Percentiles rank a stretch among this genome's conserved stretches.
Evolutionary conservation across 2,113 vertebrate species (phyloP).

Genomic region (Delphinus delphis): DNA sequence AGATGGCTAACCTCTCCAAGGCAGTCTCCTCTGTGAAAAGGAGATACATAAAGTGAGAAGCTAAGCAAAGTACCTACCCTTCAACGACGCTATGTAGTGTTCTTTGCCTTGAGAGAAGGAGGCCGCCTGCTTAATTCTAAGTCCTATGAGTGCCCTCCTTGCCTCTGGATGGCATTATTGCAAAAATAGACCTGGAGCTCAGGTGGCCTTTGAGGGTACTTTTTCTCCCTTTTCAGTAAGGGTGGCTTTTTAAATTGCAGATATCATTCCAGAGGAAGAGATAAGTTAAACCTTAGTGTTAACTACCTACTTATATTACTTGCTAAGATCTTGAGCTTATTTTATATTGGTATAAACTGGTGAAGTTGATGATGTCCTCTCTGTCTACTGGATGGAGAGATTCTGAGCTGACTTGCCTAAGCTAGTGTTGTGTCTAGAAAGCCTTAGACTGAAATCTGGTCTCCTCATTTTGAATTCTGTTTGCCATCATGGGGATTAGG

Average conservation of each 20-base stretch:
- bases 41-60: background rate
- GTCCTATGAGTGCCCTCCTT: background rate
- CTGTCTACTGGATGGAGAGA: background rate
- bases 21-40: background rate
- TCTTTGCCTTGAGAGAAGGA: background rate
- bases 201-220: background rate
- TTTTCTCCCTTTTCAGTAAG: background rate
- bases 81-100: background rate
- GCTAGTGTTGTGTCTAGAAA: background rate
- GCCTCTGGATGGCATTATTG: background rate
- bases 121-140: background rate
- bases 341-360: background rate
- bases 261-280: background rate
- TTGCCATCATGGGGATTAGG: background rate
- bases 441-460: background rate
- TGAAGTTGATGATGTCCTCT: background rate
- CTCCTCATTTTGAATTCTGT: background rate
- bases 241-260: background rate
- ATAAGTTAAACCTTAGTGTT: background rate
- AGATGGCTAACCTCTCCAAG: background rate
- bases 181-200: background rate
- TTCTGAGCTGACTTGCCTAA: background rate
- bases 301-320: background rate
- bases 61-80: background rate
- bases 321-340: slow-evolving; percentile 18